Evolutionary conservation across 2,113 vertebrate species (phyloP).

Genomic region (Lynx canadensis): DNA sequence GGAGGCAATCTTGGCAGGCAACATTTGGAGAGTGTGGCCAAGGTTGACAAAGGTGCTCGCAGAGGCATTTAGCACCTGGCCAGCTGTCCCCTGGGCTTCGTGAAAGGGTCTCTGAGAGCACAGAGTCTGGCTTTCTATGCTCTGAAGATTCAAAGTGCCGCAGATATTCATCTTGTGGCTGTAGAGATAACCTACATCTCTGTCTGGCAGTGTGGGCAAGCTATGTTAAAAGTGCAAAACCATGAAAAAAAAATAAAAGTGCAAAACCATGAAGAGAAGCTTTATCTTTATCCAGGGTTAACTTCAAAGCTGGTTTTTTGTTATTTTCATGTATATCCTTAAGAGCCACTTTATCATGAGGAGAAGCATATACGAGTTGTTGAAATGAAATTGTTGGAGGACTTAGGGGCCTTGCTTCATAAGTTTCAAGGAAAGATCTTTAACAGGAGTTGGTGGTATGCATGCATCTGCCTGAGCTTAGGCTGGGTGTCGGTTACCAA

Average conservation of each 20-base stretch:
- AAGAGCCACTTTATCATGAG: not conserved
- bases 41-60: not conserved
- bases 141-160: not conserved
- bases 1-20: not conserved
- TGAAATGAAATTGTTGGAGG: not conserved
- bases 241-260: not conserved
- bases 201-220: not conserved
- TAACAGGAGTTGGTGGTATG: fast-evolving
- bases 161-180: not conserved
- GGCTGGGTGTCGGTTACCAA: not conserved
- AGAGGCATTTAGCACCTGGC: not conserved
- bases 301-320: constrained; percentile 42
- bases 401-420: not conserved
- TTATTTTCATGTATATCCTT: not conserved
- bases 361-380: not conserved
- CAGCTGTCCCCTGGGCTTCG: not conserved
- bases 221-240: not conserved
- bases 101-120: not conserved
- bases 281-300: constrained; percentile 19
- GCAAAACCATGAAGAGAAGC: not conserved
- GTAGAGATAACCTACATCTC: not conserved
- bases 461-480: not conserved
- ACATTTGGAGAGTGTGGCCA: not conserved
- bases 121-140: not conserved
- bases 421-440: not conserved